Evolutionary conservation across 2,797 vertebrate genomes (phyloP).

Genomic region (Otolemur crassicaudatus): DNA sequence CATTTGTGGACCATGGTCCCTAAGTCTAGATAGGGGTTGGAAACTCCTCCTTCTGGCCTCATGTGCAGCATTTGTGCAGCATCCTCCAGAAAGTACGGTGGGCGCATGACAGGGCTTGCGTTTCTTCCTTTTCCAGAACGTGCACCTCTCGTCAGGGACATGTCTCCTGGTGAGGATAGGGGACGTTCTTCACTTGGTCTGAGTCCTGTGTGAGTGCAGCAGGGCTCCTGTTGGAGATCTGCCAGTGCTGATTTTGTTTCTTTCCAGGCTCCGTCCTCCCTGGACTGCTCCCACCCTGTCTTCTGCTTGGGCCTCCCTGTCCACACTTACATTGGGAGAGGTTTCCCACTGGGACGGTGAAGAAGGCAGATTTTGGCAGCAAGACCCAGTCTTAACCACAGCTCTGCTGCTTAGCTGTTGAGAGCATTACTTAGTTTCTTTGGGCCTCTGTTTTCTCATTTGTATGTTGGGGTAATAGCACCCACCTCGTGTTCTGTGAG

Average conservation of each 20-base stretch:
- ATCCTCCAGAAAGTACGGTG: rapidly evolving
- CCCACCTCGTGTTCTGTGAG: rapidly evolving
- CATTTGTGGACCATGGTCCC: rapidly evolving
- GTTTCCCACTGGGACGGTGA: background rate
- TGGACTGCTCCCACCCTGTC: rapidly evolving
- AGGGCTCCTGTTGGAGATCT: background rate
- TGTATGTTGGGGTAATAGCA: background rate
- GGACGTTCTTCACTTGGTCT: rapidly evolving
- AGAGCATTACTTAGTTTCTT: background rate
- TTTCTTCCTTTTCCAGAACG: background rate
- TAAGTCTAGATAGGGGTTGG: background rate
- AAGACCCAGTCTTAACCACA: rapidly evolving
- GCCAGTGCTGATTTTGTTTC: background rate
- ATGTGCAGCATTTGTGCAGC: rapidly evolving
- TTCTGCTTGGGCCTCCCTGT: background rate
- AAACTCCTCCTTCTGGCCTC: background rate
- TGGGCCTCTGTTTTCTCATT: background rate
- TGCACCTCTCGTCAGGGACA: background rate
- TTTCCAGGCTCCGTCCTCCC: too few relatives aligned
- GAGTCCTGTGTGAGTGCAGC: rapidly evolving
- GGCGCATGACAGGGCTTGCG: rapidly evolving
- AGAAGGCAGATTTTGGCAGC: background rate
- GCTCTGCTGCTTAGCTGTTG: background rate
- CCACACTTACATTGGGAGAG: too few relatives aligned
- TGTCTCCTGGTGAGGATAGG: rapidly evolving